Evolutionary conservation across 2,797 vertebrate genomes (phyloP), one percentile per base, ranked within the genome.

Genomic region (Melanogrammus aeglefinus): DNA sequence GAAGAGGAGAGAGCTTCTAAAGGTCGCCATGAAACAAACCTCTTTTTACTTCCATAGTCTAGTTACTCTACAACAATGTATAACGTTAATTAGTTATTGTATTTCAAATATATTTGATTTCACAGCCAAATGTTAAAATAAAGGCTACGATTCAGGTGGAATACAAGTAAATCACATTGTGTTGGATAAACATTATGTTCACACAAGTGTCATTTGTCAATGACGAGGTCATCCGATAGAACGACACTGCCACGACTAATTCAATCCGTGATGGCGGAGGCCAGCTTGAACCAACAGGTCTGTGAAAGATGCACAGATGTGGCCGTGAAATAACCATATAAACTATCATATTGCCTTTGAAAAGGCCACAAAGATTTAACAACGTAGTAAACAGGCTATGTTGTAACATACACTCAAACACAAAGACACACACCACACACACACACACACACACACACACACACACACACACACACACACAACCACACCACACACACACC

Each of bases 261-360:
- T 57, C 69, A 80, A 76, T 79, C 78, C 69, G 75, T 74, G 82
- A 69, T 75, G 72, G 80, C 76, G 77, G 83, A 83, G 21, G 81
- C 82, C 83, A 76, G 73, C n/a, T 82, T 88, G 83, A 88, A 87
- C 82, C 84, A 89, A 86, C 80, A 72, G 77, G 18, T 75, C 41
- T 83, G 84, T 86, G 31, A 88, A 79, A 89, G 87, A 85, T 35
- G 78, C 6, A 72, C 72, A 33, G 27, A 73, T 63, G 27, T 76
- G 2, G 3, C 81, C 39, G 57, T 70, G 6, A n/a, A 77, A 80
- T 78, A 85, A 78, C 79, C 57, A 77, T 80, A 82, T 87, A 84
- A 66, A 78, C 16, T 12, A 74, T 79, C 72, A 88, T 81, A 81
- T 57, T 75, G 76, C 72, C 77, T 82, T 57, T 77, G 24, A 74